Evolutionary conservation across 2,797 vertebrate species (phyloP), one percentile per base, ranked within the genome.

Genomic region (Aphelocoma californica): DNA sequence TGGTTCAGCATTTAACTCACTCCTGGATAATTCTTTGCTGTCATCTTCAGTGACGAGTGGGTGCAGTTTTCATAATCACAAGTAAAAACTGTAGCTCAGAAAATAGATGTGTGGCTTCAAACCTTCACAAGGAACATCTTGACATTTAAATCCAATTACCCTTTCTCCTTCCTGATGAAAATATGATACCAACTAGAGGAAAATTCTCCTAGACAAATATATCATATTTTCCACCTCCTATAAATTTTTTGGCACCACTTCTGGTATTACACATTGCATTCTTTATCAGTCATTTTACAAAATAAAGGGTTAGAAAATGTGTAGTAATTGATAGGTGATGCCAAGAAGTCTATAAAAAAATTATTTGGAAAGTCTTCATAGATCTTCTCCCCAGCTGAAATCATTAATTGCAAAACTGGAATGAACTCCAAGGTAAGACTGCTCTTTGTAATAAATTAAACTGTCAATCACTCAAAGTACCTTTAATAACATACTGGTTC

Each of bases 111-210:
- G 95, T 96, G 95, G 93, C 94, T 98, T 97, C 92, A 90, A 95
- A 92, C 90, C 88, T 89, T 95, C 95, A 93, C 77, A 94, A 94
- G 81, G 96, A 98, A 97, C 96, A 97, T 97, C 97, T 97, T 98
- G 98, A 98, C 98, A 98, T 98, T 98, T 98, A 98, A 98, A 98
- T 98, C 97, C 97, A 98, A 98, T 98, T 98, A 98, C 97, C 97
- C 96, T 97, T 97, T 96, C 97, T 97, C 95, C 90, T 96, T 95
- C 95, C 92, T 97, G 96, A 98, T 97, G 97, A 97, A 97, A 95
- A 97, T 97, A 96, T 73, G 96, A 92, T 96, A 95, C 70, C 96
- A 92, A 73, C 88, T 92, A 73, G 73, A 88, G 64, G 89, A 94
- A 96, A 96, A 95, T 87, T 90, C 92, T 93, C 48, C 97, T 82